These are phyloP conservation scores for Aproaerema taeniolella DNA, from an alignment of 2,888 invertebrate species.

Conservation along the genomic window DNA sequence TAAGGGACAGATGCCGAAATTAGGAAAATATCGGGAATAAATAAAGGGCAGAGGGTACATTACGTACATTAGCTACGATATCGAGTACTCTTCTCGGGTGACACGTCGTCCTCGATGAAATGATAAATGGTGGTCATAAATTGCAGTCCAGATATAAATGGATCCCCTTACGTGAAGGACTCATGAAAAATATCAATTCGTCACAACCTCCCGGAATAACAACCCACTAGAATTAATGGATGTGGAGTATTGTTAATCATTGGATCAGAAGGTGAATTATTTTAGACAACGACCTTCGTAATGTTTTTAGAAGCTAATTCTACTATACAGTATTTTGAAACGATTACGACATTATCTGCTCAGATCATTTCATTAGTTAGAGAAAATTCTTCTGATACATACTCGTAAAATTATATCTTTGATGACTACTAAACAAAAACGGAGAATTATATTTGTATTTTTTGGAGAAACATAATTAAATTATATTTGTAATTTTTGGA, in stretches of 20 bases:
- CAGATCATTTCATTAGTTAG: too few species aligned
- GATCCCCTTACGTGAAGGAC: constrained; percentile 45
- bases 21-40: neutral
- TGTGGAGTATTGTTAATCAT: neutral
- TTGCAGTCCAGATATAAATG: constrained; percentile 62
- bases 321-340: neutral
- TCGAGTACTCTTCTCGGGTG: constrained; percentile 3
- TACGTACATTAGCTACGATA: constrained; percentile 9
- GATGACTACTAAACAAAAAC: too few species aligned
- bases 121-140: constrained; percentile 63
- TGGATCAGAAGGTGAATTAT: neutral
- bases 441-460: too few species aligned
- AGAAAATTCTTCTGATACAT: too few species aligned
- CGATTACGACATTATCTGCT: neutral
- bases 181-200: constrained; percentile 67
- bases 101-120: constrained; percentile 42
- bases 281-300: neutral
- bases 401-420: too few species aligned
- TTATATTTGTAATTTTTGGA: too few species aligned
- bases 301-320: neutral
- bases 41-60: constrained; percentile 4
- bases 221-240: constrained; percentile 19
- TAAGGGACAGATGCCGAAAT: neutral
- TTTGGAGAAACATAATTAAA: too few species aligned
- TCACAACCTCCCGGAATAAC: constrained; percentile 40